phyloP scores from a whole-genome alignment of 2,797 vertebrate genomes.

The Neoniphon sammara region DNA sequence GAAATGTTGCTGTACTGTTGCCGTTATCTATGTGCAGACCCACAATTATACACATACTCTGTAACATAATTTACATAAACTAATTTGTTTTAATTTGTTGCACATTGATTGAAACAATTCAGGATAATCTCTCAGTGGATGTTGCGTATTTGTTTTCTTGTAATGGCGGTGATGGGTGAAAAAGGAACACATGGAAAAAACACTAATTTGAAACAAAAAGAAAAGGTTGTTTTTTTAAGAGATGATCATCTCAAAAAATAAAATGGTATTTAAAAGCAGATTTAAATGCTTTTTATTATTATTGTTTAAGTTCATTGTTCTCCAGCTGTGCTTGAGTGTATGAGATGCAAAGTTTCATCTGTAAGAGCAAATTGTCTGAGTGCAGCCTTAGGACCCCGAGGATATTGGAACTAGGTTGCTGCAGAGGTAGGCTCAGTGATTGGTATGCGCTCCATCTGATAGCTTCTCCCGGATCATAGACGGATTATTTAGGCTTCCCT shows the following conservation, averaged over 20 bases:
- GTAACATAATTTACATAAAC: no score
- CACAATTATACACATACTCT: neutral
- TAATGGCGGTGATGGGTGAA: no score
- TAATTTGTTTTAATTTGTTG: no score
- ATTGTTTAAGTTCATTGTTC: conserved; percentile 24
- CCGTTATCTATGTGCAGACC: neutral
- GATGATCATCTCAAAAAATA: conserved; percentile 1
- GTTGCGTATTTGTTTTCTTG: no score
- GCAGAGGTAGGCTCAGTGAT: conserved; percentile 81
- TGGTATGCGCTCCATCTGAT: conserved; percentile 82
- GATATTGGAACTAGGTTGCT: conserved; percentile 77
- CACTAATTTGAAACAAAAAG: no score
- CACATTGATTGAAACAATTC: neutral
- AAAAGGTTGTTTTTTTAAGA: neutral
- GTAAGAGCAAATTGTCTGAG: conserved; percentile 57
- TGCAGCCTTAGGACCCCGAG: conserved; percentile 84
- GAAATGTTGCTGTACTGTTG: neutral
- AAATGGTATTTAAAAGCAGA: neutral
- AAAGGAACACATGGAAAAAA: neutral
- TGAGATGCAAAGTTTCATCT: conserved; percentile 48
- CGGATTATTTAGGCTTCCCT: conserved; percentile 81
- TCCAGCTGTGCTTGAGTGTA: conserved; percentile 30
- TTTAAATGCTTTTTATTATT: conserved; percentile 7
- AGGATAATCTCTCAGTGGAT: neutral
- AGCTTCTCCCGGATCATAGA: conserved; percentile 80